Conservation (phyloP, 2,113 vertebrate genomes). For the Paratilapia polleni region DNA sequence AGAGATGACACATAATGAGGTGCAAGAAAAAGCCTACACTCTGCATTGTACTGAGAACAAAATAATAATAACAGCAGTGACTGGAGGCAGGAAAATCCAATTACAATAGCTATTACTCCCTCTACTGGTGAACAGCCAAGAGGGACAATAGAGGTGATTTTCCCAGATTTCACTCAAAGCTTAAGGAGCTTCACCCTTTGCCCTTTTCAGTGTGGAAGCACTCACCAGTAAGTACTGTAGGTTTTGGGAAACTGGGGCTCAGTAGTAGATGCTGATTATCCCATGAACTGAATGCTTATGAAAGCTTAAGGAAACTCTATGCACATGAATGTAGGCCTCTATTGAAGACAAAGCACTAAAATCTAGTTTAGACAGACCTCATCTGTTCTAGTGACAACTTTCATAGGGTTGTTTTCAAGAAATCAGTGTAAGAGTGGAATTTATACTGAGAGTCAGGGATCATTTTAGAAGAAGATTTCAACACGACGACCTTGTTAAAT, state of each 20-base stretch:
- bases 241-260: background rate
- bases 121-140: conserved; percentile 59
- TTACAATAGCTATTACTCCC: conserved; percentile 59
- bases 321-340: background rate
- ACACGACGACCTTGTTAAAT: background rate
- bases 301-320: background rate
- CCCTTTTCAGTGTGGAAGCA: conserved; percentile 35
- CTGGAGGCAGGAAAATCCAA: conserved; percentile 53
- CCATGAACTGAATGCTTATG: background rate
- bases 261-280: background rate
- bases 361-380: background rate
- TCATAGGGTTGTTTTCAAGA: background rate
- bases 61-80: conserved; percentile 52
- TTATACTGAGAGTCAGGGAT: background rate
- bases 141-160: conserved; percentile 36
- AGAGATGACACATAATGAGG: conserved; percentile 49
- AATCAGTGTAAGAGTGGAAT: background rate
- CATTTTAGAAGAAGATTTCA: background rate
- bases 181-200: conserved; percentile 41
- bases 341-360: background rate
- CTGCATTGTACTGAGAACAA: conserved; percentile 55
- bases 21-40: conserved; percentile 59
- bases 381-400: background rate
- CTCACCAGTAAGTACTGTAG: background rate
- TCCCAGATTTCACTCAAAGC: conserved; percentile 34